Evolutionary conservation across 2,888 invertebrate genomes (phyloP), one percentile per base, ranked within the genome.

Genomic region (Aporophyla lueneburgensis): DNA sequence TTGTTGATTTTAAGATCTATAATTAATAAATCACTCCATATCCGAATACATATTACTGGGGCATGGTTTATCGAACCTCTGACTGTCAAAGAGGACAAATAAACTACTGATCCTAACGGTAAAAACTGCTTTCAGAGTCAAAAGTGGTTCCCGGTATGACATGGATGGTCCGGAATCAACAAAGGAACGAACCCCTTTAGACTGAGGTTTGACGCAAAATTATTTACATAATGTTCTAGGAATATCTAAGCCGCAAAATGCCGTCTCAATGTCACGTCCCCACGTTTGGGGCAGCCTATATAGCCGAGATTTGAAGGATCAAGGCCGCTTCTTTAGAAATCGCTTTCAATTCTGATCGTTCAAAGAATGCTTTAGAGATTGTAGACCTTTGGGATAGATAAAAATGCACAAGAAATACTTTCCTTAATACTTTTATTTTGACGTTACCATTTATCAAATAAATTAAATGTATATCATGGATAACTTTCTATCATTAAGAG

Each of bases 271-370:
- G 5, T 72, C 58, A 40, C 12, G 7, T 33, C 33, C 33, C 12
- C n/a, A 49, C 10, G 33, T 62, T 59, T 10, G 21, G 24, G 24
- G 1, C 46, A 46, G 21, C 74, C 53, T 54, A 14, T 63, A 75
- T 24, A 16, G 14, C 19, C 27, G 16, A 43, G 21, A 72, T 54
- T 49, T 16, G 24, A 74, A 62, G 62, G 74, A 74, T 54, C 74
- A 74, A 53, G 61, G 74, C 2, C 46, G 3, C 7, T 24, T 5
- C 19, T 33, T 53, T 33, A 61, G 19, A 74, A 53, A 53, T 33
- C 27, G 61, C 27, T 53, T 74, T 14, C 61, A 53, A 54, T 62
- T 54, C 62, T 49, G 12, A 49, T 54, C 53, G 12, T 43, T 7
- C 9, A 4, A 46, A 74, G 24, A 61, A 74, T 61, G 43, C 12